Percentiles rank a stretch among this genome's conserved stretches.
These are phyloP conservation scores for Corynorhinus townsendii DNA, from an alignment of 2,113 vertebrate species.

Conservation along the genomic window DNA sequence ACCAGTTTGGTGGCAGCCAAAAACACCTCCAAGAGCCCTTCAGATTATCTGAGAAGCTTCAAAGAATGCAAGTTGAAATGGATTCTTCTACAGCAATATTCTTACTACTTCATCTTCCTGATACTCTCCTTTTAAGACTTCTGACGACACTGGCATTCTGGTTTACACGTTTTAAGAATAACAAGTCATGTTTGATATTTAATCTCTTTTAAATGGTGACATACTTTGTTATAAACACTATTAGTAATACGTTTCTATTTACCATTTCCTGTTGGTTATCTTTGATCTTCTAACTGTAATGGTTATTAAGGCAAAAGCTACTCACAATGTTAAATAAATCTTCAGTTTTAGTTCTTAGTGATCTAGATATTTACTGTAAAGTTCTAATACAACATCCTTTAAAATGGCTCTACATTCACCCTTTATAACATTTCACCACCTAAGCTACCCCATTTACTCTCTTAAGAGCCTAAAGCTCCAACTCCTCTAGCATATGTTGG, in stretches of 20 bases:
- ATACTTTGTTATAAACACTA: background rate
- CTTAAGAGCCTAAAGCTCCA: background rate
- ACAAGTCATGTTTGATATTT: background rate
- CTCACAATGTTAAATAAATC: background rate
- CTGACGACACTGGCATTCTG: background rate
- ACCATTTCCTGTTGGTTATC: background rate
- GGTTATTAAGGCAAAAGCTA: background rate
- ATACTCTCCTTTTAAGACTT: background rate
- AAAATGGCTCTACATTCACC: background rate
- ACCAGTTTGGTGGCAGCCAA: background rate
- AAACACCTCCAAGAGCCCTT: background rate
- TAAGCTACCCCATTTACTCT: background rate
- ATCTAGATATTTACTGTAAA: background rate
- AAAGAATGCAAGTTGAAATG: background rate
- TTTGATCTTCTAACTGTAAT: background rate
- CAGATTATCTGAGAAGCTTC: background rate
- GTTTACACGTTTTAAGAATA: background rate
- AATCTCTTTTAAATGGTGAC: background rate
- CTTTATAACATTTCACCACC: background rate
- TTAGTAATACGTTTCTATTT: background rate
- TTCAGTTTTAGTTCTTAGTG: background rate
- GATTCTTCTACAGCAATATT: background rate
- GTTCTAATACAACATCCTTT: background rate
- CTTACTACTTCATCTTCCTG: background rate
- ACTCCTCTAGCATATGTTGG: background rate